Evolutionary conservation across 2,888 invertebrate species (phyloP).

Genomic region (Syritta pipiens): DNA sequence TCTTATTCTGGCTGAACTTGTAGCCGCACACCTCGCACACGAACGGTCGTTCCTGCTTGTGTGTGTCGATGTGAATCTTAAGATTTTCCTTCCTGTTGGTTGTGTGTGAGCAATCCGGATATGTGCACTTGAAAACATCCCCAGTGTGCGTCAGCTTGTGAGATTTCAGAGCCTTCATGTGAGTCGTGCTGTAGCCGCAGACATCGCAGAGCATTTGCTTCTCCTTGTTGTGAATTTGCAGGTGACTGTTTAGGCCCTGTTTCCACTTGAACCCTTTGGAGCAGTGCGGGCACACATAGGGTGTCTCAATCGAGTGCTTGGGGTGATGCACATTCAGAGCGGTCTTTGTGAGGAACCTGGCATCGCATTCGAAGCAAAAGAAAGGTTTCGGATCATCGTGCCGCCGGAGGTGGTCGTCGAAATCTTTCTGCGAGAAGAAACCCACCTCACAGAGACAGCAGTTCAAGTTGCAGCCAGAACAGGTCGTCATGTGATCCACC

Average conservation of each 20-base stretch:
- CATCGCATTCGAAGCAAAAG: constrained; percentile 80
- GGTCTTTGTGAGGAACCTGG: constrained; percentile 80
- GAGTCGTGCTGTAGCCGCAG: constrained; percentile 82
- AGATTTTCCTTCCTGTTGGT: constrained; percentile 81
- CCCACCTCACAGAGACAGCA: constrained; percentile 77
- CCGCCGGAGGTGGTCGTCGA: constrained; percentile 77
- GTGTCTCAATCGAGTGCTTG: constrained; percentile 81
- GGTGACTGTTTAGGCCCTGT: constrained; percentile 81
- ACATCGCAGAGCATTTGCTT: constrained; percentile 82
- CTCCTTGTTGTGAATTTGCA: constrained; percentile 80
- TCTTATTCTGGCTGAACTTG: constrained; percentile 81
- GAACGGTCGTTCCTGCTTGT: constrained; percentile 81
- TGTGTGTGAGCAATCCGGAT: constrained; percentile 79
- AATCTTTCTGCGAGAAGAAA: constrained; percentile 76
- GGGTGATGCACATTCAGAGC: constrained; percentile 80
- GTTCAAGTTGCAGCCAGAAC: constrained; percentile 75
- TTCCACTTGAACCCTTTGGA: constrained; percentile 82
- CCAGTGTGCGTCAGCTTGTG: constrained; percentile 81
- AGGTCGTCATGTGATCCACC: constrained; percentile 76
- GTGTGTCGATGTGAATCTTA: constrained; percentile 81
- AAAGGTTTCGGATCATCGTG: constrained; percentile 80
- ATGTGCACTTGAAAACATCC: constrained; percentile 80
- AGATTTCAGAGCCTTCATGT: constrained; percentile 81
- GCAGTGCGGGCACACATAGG: constrained; percentile 81
- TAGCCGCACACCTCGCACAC: constrained; percentile 82